Evolutionary conservation across 2,113 vertebrate species (phyloP).

Genomic region (Xenopus laevis): DNA sequence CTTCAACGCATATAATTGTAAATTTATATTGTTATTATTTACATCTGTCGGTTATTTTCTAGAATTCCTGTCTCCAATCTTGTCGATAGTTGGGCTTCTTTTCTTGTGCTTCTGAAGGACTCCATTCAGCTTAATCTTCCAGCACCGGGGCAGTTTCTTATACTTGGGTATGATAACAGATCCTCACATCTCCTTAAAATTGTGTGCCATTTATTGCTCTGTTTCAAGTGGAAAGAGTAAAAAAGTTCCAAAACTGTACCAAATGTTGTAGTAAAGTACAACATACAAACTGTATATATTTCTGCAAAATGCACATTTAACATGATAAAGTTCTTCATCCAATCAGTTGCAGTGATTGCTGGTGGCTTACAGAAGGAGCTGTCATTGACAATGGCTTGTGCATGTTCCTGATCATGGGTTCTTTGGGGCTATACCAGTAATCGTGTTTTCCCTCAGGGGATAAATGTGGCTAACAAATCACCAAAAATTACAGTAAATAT

Average conservation of each 20-base stretch:
- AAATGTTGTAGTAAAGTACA: constrained; percentile 3
- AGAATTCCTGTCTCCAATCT: constrained; percentile 92
- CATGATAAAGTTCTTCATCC: too few relatives aligned
- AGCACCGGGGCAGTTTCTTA: constrained; percentile 92
- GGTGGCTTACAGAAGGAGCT: too few relatives aligned
- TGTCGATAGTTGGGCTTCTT: constrained; percentile 92
- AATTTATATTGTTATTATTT: too few relatives aligned
- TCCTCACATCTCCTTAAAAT: neutral
- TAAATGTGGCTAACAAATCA: too few relatives aligned
- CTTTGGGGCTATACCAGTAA: too few relatives aligned
- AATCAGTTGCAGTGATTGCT: too few relatives aligned
- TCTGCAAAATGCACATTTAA: too few relatives aligned
- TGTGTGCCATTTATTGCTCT: neutral
- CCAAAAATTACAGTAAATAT: too few relatives aligned
- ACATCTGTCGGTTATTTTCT: constrained; percentile 39
- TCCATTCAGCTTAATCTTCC: constrained; percentile 89
- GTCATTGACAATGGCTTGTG: too few relatives aligned
- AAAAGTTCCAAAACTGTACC: constrained; percentile 31
- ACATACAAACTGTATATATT: neutral
- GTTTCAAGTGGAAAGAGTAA: constrained; percentile 17
- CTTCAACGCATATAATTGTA: too few relatives aligned
- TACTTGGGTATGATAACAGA: constrained; percentile 78
- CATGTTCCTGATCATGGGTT: too few relatives aligned
- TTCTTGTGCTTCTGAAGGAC: constrained; percentile 89
- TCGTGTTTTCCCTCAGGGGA: too few relatives aligned